Evolutionary conservation across 2,888 invertebrate species (phyloP).

Genomic region (Theristus sp.): DNA sequence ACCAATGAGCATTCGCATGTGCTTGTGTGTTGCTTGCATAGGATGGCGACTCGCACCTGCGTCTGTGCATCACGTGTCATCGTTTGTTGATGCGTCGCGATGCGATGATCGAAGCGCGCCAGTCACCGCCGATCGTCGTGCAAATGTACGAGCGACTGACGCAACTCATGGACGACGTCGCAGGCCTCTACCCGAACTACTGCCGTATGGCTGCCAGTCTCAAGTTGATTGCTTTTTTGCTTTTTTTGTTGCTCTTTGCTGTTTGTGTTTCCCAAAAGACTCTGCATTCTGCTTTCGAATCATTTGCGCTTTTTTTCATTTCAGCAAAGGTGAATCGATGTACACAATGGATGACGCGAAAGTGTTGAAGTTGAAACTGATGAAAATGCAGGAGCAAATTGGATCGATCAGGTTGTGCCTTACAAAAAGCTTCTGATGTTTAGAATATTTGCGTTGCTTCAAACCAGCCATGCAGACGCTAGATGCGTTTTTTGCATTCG

Average conservation of each 20-base stretch:
- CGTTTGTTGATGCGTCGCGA: conserved; percentile 54
- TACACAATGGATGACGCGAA: conserved; percentile 68
- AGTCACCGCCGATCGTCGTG: conserved; percentile 55
- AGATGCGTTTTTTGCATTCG: neutral
- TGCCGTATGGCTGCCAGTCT: conserved; percentile 43
- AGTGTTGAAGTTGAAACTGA: conserved; percentile 57
- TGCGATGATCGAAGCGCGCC: conserved; percentile 58
- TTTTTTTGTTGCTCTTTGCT: neutral
- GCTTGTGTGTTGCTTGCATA: too few relatives aligned
- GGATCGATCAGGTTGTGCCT: conserved; percentile 46
- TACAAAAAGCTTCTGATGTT: conserved; percentile 3
- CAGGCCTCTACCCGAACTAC: conserved; percentile 36
- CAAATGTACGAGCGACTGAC: conserved; percentile 65
- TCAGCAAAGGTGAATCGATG: conserved; percentile 65
- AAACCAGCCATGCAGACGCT: too few relatives aligned
- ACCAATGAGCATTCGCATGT: too few relatives aligned
- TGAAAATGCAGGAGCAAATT: conserved; percentile 66
- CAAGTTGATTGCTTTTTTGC: conserved; percentile 32
- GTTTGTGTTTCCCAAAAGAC: neutral
- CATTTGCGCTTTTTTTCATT: conserved; percentile 11
- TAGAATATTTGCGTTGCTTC: neutral
- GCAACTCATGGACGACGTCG: conserved; percentile 53
- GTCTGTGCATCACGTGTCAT: conserved; percentile 34
- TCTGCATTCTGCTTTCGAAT: neutral
- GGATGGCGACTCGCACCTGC: conserved; percentile 45